Evolutionary conservation across 2,888 invertebrate genomes (phyloP).

Genomic region (Himalopsyche tibetana): DNA sequence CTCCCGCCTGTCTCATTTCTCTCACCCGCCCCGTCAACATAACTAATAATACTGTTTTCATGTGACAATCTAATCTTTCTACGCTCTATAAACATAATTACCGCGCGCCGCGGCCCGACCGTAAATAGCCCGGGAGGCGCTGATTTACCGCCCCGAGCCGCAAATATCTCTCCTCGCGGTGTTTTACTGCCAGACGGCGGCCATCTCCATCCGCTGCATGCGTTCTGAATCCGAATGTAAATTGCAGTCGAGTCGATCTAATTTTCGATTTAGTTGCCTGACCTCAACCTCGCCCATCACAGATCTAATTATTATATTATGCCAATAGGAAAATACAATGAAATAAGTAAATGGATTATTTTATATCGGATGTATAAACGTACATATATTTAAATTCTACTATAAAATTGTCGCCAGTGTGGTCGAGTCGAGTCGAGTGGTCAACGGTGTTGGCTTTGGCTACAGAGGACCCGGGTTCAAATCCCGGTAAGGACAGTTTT

Average conservation of each 20-base stretch:
- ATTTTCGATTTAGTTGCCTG: not conserved
- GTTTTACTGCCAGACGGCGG: constrained; percentile 13
- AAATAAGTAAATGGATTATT: too few relatives aligned
- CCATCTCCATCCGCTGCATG: constrained; percentile 1
- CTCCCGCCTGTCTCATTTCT: constrained; percentile 35
- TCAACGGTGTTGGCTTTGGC: too few relatives aligned
- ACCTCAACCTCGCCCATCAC: too few relatives aligned
- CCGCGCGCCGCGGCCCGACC: constrained; percentile 44
- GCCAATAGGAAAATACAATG: too few relatives aligned
- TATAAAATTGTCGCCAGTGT: too few relatives aligned
- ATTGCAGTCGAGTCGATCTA: not conserved
- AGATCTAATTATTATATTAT: too few relatives aligned
- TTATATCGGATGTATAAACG: too few relatives aligned
- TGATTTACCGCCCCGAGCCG: constrained; percentile 55
- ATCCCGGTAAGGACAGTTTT: too few relatives aligned
- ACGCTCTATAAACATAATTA: constrained; percentile 62
- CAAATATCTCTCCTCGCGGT: constrained; percentile 27
- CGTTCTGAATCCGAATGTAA: not conserved
- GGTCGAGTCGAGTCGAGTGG: too few relatives aligned
- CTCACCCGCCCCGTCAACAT: constrained; percentile 26
- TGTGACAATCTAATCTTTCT: constrained; percentile 62
- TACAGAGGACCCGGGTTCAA: too few relatives aligned
- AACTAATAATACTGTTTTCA: constrained; percentile 52
- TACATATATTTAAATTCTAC: too few relatives aligned
- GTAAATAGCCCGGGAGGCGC: constrained; percentile 50